Conservation (phyloP, 2,113 vertebrate genomes). For the Catharus bicknelli region DNA sequence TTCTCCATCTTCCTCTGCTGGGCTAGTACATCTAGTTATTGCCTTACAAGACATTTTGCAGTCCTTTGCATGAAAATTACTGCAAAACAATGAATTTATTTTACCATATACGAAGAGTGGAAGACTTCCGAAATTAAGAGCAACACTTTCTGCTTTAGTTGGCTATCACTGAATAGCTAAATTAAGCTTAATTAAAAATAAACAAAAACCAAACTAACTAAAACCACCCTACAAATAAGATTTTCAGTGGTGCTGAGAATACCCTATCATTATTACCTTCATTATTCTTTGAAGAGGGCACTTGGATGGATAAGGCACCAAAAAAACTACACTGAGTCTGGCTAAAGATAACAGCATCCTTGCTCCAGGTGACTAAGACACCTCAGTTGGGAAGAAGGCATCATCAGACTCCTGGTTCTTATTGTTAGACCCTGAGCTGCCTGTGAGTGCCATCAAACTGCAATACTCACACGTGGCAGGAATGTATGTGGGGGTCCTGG, state of each 20-base stretch:
- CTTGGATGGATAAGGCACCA: background rate
- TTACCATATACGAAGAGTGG: background rate
- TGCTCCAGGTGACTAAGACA: background rate
- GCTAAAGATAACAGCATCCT: background rate
- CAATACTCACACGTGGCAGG: background rate
- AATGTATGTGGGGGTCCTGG: background rate
- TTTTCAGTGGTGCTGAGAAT: background rate
- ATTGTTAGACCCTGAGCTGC: fast-evolving
- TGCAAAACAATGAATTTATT: background rate
- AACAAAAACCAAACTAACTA: background rate
- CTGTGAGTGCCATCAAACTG: background rate
- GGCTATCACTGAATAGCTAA: background rate
- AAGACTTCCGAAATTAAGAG: background rate
- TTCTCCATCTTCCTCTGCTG: background rate
- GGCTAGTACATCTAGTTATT: background rate
- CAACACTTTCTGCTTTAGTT: background rate
- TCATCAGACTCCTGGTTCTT: background rate
- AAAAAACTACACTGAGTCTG: background rate
- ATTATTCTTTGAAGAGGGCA: background rate
- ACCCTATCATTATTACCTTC: background rate
- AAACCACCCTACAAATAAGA: background rate
- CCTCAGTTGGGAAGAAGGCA: background rate
- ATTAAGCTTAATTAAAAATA: background rate
- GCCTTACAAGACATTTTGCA: background rate
- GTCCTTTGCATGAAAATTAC: background rate